Evolutionary conservation across 2,113 vertebrate genomes (phyloP).

Genomic region (Aphyosemion australe): DNA sequence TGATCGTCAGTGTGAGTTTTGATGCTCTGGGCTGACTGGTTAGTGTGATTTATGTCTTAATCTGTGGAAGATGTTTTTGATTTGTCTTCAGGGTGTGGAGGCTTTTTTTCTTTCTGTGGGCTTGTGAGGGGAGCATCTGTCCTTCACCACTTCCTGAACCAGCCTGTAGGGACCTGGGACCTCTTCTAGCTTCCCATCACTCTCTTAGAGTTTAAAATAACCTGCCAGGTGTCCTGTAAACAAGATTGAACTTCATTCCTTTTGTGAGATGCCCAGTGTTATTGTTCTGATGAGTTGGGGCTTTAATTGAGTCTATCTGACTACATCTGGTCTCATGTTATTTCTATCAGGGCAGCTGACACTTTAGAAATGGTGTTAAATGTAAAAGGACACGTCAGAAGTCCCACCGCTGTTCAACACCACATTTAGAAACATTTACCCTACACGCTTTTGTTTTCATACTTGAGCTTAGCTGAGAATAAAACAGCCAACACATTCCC

Average conservation of each 20-base stretch:
- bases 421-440: constrained; percentile 10
- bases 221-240: constrained; percentile 4
- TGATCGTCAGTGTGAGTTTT: not conserved
- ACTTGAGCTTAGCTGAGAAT: constrained; percentile 13
- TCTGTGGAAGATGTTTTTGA: not conserved
- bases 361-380: constrained; percentile 29
- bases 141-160: constrained; percentile 65
- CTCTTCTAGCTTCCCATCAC: constrained; percentile 27
- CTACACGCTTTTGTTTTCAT: constrained; percentile 23
- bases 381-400: constrained; percentile 12
- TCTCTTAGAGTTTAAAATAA: constrained; percentile 20
- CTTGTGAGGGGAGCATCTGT: constrained; percentile 55
- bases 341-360: constrained; percentile 6
- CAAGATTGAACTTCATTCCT: not conserved
- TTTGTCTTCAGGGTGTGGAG: constrained; percentile 1
- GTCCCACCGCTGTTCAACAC: constrained; percentile 22
- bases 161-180: constrained; percentile 53
- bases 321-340: constrained; percentile 1
- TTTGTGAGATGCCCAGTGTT: not conserved
- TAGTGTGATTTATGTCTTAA: not conserved
- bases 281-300: too few relatives aligned
- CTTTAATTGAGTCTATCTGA: too few relatives aligned
- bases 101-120: constrained; percentile 23
- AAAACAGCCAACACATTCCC: not conserved
- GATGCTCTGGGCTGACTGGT: constrained; percentile 4